Percentiles rank a stretch among this genome's conserved stretches.
Evolutionary conservation across 2,113 vertebrate genomes (phyloP).

Genomic region (Isurus oxyrinchus): DNA sequence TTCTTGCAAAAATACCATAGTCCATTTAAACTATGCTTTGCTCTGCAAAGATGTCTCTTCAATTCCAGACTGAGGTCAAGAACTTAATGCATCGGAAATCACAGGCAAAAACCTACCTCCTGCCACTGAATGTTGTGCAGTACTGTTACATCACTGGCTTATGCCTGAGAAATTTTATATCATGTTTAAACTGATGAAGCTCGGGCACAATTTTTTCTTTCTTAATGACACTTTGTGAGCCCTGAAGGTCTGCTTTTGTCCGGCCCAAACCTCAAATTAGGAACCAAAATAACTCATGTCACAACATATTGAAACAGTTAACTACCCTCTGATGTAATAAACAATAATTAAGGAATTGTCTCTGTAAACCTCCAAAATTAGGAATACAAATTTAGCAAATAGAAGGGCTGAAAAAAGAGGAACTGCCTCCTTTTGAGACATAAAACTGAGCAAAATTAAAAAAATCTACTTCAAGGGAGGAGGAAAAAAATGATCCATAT

Average conservation of each 20-base stretch:
- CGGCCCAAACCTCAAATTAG: not conserved
- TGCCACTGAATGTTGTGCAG: not conserved
- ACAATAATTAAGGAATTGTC: constrained; percentile 1
- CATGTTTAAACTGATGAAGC: not conserved
- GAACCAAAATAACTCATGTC: not conserved
- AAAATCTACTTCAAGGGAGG: not conserved
- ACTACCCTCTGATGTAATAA: not conserved
- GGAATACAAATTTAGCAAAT: not conserved
- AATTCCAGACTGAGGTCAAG: not conserved
- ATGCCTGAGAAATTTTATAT: not conserved
- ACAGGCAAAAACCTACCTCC: not conserved
- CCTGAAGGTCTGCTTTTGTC: not conserved
- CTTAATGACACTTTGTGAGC: not conserved
- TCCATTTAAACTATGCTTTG: not conserved
- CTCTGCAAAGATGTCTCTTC: not conserved
- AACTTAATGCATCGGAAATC: not conserved
- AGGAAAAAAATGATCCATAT: not conserved
- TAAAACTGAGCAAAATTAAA: not conserved
- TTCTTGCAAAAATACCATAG: not conserved
- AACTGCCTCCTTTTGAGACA: not conserved
- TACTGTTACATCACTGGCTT: not conserved
- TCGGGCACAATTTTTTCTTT: no score
- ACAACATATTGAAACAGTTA: not conserved
- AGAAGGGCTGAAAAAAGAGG: not conserved
- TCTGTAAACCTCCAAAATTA: not conserved